These are phyloP conservation scores for Enteromius radiatus DNA, from an alignment of 2,797 vertebrate genomes.

Conservation along the genomic window DNA sequence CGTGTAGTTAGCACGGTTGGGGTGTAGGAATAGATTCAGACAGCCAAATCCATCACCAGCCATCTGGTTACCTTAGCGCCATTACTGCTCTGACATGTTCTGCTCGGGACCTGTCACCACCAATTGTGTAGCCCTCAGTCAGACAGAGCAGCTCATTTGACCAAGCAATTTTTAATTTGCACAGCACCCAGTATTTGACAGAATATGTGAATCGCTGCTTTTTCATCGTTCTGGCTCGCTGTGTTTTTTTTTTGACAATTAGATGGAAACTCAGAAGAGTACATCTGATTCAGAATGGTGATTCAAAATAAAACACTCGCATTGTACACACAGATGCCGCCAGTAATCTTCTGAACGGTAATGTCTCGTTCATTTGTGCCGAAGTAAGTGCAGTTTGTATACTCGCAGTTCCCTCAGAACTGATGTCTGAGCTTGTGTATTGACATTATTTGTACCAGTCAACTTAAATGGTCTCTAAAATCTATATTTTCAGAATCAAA, in stretches of 20 bases:
- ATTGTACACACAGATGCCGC: conserved; percentile 34
- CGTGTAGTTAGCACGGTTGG: conserved; percentile 48
- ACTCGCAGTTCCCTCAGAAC: conserved; percentile 5
- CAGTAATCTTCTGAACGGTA: conserved; percentile 39
- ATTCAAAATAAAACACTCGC: conserved; percentile 42
- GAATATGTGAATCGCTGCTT: conserved; percentile 56
- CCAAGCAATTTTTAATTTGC: conserved; percentile 65
- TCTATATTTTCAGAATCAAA: conserved; percentile 28
- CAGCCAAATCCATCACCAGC: conserved; percentile 71
- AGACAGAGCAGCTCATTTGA: conserved; percentile 61
- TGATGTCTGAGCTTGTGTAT: background rate
- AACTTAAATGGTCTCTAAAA: conserved; percentile 6
- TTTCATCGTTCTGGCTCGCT: conserved; percentile 49
- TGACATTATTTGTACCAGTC: background rate
- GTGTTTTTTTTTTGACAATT: conserved; percentile 54
- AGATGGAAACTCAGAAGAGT: conserved; percentile 57
- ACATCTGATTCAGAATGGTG: conserved; percentile 41
- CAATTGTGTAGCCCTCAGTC: conserved; percentile 66
- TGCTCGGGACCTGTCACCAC: conserved; percentile 68
- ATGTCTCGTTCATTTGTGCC: conserved; percentile 41
- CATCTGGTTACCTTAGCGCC: conserved; percentile 58
- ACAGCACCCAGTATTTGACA: conserved; percentile 56
- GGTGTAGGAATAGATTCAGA: conserved; percentile 67
- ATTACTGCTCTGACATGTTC: conserved; percentile 67
- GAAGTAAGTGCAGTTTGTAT: conserved; percentile 30